Base-by-base conservation (phyloP, 2,113 vertebrate genomes). In the Petaurus breviceps region DNA sequence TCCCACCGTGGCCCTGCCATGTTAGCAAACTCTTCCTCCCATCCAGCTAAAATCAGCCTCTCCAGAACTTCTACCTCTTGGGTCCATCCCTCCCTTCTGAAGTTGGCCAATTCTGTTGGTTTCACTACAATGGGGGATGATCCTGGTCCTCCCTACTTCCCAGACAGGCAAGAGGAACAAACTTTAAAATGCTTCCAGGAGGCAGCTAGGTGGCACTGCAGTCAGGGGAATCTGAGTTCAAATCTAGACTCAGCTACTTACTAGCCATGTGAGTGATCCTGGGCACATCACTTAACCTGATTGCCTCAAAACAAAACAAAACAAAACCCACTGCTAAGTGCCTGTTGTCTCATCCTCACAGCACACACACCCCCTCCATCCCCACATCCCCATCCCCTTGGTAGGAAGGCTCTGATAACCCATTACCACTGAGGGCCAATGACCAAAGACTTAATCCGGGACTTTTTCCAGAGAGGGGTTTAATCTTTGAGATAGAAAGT, bases 331-430 rank as follows among this genome's bases (percentile, higher is more conserved):
- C 84, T 14, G 51, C 54, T 49, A 31, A 91, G 51, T 0, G 0
- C 49, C 26, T 51, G 61, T 0, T 43, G 7, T 50, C 1, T 23
- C 23, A 61, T 89, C 28, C 0, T 43, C 90, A 31, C 46, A 16
- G 19, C 46, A 52, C 89, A 31, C 46, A 51, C 28, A 28, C 46
- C 43, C 52, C 68, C 19, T 23, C 19, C 77, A 11, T 50, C 26
- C 50, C 37, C 28, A 19, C 11, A 25, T 25, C 23, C 50, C 14
- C 68, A 8, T 43, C 11, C 16, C n/a, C 28, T 90, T 23, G 6
- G 54, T 0, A 23, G 28, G 0, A 11, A 25, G 53, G 0, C 37
- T 77, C 37, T 10, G 2, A 6, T 43, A n/a, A 68, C 3, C 61
- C 61, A 37, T 68, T 37, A 68, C 28, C 12, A 37, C 61, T 91